These are phyloP conservation scores for Ptychoptera albimana DNA, from an alignment of 2,888 invertebrate genomes.

Conservation along the genomic window DNA sequence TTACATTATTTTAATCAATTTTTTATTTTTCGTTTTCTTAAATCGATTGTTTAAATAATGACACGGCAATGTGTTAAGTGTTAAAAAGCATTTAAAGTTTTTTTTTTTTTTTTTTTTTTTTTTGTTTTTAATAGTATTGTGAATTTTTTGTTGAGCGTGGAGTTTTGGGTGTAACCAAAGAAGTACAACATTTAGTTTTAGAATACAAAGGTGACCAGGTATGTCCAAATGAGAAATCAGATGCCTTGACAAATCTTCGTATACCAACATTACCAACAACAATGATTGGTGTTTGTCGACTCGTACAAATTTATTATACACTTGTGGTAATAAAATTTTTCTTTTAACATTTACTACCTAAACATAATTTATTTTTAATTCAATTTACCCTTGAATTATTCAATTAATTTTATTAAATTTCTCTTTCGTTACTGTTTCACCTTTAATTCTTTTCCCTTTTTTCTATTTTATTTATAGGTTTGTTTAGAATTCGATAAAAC, in stretches of 20 bases:
- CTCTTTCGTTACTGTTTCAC: too few species aligned
- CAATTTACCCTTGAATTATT: too few species aligned
- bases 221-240: neutral
- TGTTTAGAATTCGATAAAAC: constrained; percentile 3
- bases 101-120: too few species aligned
- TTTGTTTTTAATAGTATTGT: neutral
- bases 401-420: too few species aligned
- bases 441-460: too few species aligned
- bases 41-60: too few species aligned
- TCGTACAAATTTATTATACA: constrained; percentile 4
- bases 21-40: too few species aligned
- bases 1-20: too few species aligned
- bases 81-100: too few species aligned
- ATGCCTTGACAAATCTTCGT: neutral
- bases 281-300: constrained; percentile 3
- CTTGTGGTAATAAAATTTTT: neutral
- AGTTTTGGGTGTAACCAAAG: constrained; percentile 4
- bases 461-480: neutral
- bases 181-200: constrained; percentile 4
- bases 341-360: neutral
- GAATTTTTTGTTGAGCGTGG: constrained; percentile 4
- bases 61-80: too few species aligned
- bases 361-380: too few species aligned
- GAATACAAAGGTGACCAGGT: constrained; percentile 3
- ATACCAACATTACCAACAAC: constrained; percentile 3